Conservation (phyloP, 2,797 vertebrate species). For the Amniataba percoides region DNA sequence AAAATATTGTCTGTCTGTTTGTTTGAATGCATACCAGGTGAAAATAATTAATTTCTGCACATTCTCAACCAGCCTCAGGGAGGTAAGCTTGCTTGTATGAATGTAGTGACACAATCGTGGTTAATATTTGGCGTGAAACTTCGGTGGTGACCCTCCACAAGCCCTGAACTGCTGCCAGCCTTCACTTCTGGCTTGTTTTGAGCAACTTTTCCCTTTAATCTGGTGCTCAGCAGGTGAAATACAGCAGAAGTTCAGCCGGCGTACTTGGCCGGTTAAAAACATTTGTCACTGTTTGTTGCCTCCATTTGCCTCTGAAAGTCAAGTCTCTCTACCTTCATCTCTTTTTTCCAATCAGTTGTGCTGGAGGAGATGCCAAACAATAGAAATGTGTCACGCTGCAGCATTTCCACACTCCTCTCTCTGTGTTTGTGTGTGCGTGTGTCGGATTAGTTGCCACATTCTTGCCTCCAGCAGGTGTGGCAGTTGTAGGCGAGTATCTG, state of each 20-base stretch:
- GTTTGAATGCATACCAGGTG: not conserved
- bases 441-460: slow-evolving; percentile 31
- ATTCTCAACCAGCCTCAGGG: too few species aligned
- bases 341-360: not conserved
- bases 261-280: not conserved
- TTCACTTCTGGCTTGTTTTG: not conserved
- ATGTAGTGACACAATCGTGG: too few species aligned
- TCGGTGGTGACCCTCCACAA: not conserved
- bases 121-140: not conserved
- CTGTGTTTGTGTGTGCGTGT: slow-evolving; percentile 30
- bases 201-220: not conserved
- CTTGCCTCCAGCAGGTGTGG: slow-evolving; percentile 61
- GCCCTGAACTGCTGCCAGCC: not conserved
- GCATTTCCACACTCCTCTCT: slow-evolving; percentile 13
- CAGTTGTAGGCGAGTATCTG: slow-evolving; percentile 17
- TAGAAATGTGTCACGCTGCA: not conserved
- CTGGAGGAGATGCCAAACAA: not conserved
- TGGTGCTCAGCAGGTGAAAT: not conserved
- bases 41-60: not conserved
- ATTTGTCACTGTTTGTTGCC: too few species aligned
- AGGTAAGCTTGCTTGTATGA: too few species aligned
- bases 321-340: not conserved
- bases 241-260: not conserved
- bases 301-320: not conserved
- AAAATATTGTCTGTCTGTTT: not conserved